Conservation (phyloP, 2,888 invertebrate species). For the Sturmia bella region DNA sequence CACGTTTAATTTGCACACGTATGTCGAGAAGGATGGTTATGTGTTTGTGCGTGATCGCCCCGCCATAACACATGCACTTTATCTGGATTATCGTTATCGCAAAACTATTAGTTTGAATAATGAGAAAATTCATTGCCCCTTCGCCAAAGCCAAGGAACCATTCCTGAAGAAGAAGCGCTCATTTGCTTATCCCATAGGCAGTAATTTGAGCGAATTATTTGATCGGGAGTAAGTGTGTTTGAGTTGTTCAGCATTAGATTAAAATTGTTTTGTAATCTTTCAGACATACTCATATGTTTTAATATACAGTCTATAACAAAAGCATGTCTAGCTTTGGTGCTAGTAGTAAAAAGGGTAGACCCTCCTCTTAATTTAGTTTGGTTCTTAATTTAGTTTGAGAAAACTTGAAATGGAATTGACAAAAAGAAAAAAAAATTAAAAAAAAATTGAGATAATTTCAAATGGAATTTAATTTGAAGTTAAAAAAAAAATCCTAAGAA, state of each 20-base stretch:
- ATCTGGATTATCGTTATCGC: slow-evolving; percentile 85
- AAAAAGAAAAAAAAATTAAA: too few species aligned
- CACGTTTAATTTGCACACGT: slow-evolving; percentile 81
- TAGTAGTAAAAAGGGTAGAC: too few species aligned
- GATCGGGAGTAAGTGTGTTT: slow-evolving; percentile 86
- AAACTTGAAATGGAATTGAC: too few species aligned
- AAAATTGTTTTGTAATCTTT: neutral
- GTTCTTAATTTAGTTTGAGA: too few species aligned
- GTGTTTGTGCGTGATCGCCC: slow-evolving; percentile 88
- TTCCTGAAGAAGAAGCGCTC: slow-evolving; percentile 87
- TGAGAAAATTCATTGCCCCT: slow-evolving; percentile 88
- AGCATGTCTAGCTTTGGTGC: too few species aligned
- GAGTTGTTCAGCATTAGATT: neutral
- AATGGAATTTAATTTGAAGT: too few species aligned
- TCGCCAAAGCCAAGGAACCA: slow-evolving; percentile 87
- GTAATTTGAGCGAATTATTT: slow-evolving; percentile 85
- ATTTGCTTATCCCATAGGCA: slow-evolving; percentile 87
- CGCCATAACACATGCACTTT: slow-evolving; percentile 87
- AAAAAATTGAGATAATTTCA: too few species aligned
- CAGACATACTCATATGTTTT: too few species aligned
- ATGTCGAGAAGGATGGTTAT: slow-evolving; percentile 82
- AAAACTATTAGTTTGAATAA: slow-evolving; percentile 84
- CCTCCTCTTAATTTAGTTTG: too few species aligned
- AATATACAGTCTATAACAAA: too few species aligned
- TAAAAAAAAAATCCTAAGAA: too few species aligned